Percentiles rank a stretch among this genome's conserved stretches.
These are phyloP conservation scores for Aplysina aerophoba DNA, from an alignment of 37 sponge, comb jelly and placozoan genomes.

Conservation along the genomic window DNA sequence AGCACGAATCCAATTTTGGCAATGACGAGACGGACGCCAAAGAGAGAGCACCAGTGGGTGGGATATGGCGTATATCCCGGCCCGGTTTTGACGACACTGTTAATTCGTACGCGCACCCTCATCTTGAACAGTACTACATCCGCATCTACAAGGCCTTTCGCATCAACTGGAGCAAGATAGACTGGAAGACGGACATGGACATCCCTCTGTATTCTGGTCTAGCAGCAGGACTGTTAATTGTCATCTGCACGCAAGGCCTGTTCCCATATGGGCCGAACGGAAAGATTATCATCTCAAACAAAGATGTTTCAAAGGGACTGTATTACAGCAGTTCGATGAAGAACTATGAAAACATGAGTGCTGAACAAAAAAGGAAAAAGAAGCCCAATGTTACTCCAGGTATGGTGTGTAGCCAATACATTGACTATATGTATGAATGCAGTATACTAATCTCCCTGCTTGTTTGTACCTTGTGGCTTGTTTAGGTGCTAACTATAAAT, in stretches of 20 bases:
- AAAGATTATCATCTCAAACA: background rate
- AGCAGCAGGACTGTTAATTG: constrained; percentile 5
- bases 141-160: background rate
- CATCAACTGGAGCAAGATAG: constrained; percentile 15
- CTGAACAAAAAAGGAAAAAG: background rate
- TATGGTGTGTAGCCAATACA: too few relatives aligned
- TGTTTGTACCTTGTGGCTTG: too few relatives aligned
- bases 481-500: too few relatives aligned
- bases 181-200: background rate
- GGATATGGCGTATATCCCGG: background rate
- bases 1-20: background rate
- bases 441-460: too few relatives aligned
- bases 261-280: background rate
- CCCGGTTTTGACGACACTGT: background rate
- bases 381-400: background rate
- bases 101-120: background rate
- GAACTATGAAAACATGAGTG: background rate
- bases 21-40: too few relatives aligned
- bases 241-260: constrained; percentile 5
- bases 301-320: background rate
- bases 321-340: background rate
- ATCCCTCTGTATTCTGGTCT: constrained; percentile 7
- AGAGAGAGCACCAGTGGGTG: background rate
- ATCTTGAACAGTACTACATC: background rate
- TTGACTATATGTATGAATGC: too few relatives aligned